Evolutionary conservation across 2,888 invertebrate genomes (phyloP).

Genomic region (Sicus ferrugineus): DNA sequence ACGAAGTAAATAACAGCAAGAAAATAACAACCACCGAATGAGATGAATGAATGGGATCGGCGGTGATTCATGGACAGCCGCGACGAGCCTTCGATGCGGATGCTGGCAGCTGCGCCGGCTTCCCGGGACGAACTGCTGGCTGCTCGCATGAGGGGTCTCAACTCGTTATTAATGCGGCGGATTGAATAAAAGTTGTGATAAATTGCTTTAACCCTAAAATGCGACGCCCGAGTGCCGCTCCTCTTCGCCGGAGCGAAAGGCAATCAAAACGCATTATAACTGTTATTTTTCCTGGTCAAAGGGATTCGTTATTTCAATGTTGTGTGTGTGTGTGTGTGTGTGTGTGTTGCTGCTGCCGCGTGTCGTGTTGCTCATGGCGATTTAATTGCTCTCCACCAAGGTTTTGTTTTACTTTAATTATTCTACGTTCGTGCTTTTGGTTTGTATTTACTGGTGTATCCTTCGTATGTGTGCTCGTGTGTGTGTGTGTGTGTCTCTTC

Average conservation of each 20-base stretch:
- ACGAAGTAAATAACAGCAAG: background rate
- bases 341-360: no score
- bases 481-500: background rate
- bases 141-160: no score
- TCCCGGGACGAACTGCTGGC: no score
- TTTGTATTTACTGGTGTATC: background rate
- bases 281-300: background rate
- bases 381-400: background rate
- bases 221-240: no score
- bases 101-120: no score
- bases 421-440: background rate
- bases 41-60: constrained; percentile 1
- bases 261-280: no score
- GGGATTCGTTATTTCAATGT: no score
- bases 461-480: background rate
- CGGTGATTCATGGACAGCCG: background rate
- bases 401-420: background rate
- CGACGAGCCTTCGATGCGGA: background rate
- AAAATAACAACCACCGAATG: background rate
- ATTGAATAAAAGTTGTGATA: no score
- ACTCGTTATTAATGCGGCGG: no score
- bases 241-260: no score
- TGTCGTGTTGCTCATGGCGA: background rate
- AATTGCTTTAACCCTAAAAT: no score
- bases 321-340: no score